Evolutionary conservation across 2,797 vertebrate species (phyloP), one percentile per base, ranked within the genome.

Genomic region (Pipistrellus pipistrellus): DNA sequence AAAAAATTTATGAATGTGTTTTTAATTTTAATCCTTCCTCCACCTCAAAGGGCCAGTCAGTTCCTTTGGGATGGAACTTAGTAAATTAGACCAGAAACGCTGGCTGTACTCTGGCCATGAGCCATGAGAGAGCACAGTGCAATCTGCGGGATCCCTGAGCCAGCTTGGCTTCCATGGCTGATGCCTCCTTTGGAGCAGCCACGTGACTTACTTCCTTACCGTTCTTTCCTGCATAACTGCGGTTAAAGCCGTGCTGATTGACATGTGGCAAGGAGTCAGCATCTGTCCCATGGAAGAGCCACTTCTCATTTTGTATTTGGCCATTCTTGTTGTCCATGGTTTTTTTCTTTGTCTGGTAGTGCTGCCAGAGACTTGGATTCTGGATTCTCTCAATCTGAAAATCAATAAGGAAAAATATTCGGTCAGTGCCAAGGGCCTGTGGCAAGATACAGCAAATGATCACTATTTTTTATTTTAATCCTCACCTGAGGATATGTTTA

Each of bases 311-410:
- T 38, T 96, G 97, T 35, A 68, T 15, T 15, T 97, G 97, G 15
- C 97, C 96, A 46, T 99, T 99, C 96, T 98, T 99, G 38, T 35
- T 3, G 32, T 99, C 98, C 96, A 99, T 96, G 1, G 88, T 85
- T 0, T n/a, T 96, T 90, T 99, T 99, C 97, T 98, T 99, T 4
- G 98, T 93, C 97, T 99, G 97, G 44, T 99, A 98, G 46, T 95
- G 97, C 77, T 98, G 98, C 99, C 99, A 99, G 91, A 99, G 97
- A 20, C 41, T 27, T 3, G 95, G 97, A 97, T 99, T 99, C 98
- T 99, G 99, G 95, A 99, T 97, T 97, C 99, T 99, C 94, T 99
- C 98, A 88, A 99, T 99, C 99, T 99, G 97, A 44, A 80, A 95
- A 95, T 96, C 57, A 85, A 48, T 48, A 68, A 91, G 48, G 72